phyloP scores from a whole-genome alignment of 2,797 vertebrate genomes.

The Myotis planiceps region DNA sequence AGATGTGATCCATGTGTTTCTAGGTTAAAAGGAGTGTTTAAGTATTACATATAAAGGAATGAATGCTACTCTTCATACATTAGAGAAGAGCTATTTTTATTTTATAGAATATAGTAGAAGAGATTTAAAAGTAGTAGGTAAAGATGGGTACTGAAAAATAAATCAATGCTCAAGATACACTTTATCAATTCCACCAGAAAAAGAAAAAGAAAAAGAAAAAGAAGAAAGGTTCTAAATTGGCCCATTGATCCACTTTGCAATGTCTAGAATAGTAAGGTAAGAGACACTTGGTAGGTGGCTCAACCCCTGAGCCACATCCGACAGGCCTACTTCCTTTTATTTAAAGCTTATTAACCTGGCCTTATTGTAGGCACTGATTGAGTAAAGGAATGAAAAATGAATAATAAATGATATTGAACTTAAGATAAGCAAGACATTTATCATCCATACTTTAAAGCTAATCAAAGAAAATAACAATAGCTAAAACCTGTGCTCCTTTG shows the following conservation, averaged over 20 bases:
- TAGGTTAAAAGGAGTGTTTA: not conserved
- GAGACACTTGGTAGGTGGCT: not conserved
- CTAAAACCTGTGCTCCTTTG: not conserved
- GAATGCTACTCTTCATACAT: not conserved
- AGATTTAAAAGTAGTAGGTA: not conserved
- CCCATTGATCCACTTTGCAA: not conserved
- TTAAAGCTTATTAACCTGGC: not conserved
- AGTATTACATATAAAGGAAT: not conserved
- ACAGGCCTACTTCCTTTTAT: not conserved
- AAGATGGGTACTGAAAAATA: not conserved
- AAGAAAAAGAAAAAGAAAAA: not conserved
- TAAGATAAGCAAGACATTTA: not conserved
- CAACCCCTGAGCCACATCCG: too few species aligned
- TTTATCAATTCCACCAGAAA: not conserved
- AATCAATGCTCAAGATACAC: not conserved
- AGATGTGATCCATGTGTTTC: not conserved
- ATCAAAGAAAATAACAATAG: not conserved
- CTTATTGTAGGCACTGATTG: not conserved
- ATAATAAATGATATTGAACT: constrained; percentile 1
- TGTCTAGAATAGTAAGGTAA: not conserved
- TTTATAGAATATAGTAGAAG: not conserved
- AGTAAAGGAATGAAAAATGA: constrained; percentile 1
- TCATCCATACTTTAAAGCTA: not conserved
- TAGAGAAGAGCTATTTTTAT: not conserved
- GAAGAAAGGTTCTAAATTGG: not conserved